These are phyloP conservation scores for Polypterus senegalus DNA, from an alignment of 2,113 vertebrate species.

Conservation along the genomic window DNA sequence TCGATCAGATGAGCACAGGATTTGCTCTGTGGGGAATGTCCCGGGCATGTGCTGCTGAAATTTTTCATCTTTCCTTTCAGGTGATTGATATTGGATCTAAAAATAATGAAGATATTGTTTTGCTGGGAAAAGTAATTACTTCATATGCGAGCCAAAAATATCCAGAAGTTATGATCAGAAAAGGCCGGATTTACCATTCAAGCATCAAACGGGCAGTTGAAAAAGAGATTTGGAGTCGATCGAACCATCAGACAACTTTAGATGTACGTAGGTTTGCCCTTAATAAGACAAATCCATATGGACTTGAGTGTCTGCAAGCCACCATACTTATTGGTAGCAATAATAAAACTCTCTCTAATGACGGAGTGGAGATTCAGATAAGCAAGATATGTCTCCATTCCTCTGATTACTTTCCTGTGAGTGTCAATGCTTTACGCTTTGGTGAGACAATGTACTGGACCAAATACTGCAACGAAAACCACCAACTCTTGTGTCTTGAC, in stretches of 20 bases:
- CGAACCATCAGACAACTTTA: constrained; percentile 2
- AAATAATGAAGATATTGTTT: constrained; percentile 48
- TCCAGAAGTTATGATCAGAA: constrained; percentile 59
- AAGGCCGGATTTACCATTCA: constrained; percentile 32
- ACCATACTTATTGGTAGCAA: constrained; percentile 9
- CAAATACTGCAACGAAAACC: constrained; percentile 37
- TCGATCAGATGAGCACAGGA: constrained; percentile 57
- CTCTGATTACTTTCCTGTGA: constrained; percentile 69
- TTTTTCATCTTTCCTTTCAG: constrained; percentile 56
- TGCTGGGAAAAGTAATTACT: constrained; percentile 46
- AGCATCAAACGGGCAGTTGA: constrained; percentile 37
- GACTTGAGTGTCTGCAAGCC: constrained; percentile 38
- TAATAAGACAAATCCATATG: constrained; percentile 51
- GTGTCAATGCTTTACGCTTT: constrained; percentile 46
- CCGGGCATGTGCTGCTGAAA: constrained; percentile 56
- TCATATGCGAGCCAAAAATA: constrained; percentile 38
- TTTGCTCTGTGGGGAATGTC: constrained; percentile 65
- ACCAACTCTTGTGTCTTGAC: constrained; percentile 59
- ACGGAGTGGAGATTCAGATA: constrained; percentile 47
- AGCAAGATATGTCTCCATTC: constrained; percentile 60
- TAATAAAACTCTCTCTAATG: constrained; percentile 19
- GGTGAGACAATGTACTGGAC: constrained; percentile 62
- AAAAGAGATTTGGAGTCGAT: constrained; percentile 10
- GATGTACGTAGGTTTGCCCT: constrained; percentile 38
- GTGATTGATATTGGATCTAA: constrained; percentile 61